phyloP scores from a whole-genome alignment of 1,140 invertebrate genomes.

The Zaprionus ornatus region DNA sequence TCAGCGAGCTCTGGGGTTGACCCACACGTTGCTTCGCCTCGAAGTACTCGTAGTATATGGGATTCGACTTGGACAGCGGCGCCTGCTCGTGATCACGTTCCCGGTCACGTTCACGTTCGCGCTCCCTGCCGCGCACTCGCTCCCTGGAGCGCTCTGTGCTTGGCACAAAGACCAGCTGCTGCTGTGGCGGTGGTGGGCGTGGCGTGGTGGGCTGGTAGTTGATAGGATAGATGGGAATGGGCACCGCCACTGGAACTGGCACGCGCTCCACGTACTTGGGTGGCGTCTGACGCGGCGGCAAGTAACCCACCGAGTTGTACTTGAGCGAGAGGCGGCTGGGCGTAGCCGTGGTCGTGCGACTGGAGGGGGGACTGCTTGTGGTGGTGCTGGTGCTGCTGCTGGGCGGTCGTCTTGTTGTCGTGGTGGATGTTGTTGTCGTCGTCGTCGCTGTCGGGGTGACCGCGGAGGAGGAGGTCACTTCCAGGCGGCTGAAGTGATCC shows the following conservation, averaged over 20 bases:
- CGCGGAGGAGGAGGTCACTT: conserved; percentile 26
- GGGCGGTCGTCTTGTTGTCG: conserved; percentile 70
- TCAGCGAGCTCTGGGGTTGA: conserved; percentile 2
- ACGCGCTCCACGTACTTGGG: conserved; percentile 69
- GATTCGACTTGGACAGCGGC: conserved; percentile 73
- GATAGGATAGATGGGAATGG: conserved; percentile 73
- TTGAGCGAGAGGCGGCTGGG: conserved; percentile 40
- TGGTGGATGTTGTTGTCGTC: conserved; percentile 30
- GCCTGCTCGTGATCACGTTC: conserved; percentile 36
- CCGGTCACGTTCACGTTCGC: conserved; percentile 14
- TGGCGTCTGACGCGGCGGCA: conserved; percentile 25
- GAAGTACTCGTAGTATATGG: conserved; percentile 83
- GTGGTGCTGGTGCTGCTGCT: conserved; percentile 9
- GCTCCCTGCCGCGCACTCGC: conserved; percentile 6
- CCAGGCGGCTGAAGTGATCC: conserved; percentile 89
- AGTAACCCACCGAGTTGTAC: conserved; percentile 58
- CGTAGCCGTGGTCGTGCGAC: conserved; percentile 15
- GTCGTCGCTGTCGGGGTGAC: conserved; percentile 22
- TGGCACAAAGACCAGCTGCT: conserved; percentile 66
- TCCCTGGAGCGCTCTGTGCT: conserved; percentile 41
- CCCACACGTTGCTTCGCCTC: conserved; percentile 68
- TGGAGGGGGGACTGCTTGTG: conserved; percentile 13
- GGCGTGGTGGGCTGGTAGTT: conserved; percentile 62
- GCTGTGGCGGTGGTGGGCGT: conserved; percentile 8
- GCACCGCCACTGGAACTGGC: conserved; percentile 72